phyloP scores from a whole-genome alignment of 1,140 invertebrate species.

The Cotesia glomerata region DNA sequence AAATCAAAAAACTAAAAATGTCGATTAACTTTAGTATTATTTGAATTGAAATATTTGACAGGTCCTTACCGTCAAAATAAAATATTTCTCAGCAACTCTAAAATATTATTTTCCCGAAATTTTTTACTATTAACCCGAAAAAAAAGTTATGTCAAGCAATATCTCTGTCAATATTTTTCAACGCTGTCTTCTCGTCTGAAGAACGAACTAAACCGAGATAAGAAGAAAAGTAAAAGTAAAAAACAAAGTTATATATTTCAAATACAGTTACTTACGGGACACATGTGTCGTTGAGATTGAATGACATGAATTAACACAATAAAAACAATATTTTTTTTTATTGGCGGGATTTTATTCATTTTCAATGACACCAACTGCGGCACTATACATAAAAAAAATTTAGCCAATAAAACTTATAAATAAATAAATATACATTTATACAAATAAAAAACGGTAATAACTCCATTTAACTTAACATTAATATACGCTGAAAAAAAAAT shows the following conservation, averaged over 20 bases:
- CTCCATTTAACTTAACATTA: no score
- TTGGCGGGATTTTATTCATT: conserved; percentile 1
- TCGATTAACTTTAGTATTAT: no score
- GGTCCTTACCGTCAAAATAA: no score
- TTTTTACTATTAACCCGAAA: no score
- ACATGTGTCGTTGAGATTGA: conserved; percentile 1
- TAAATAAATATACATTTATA: not conserved
- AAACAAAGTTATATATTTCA: conserved; percentile 21
- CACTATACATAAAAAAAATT: conserved; percentile 35
- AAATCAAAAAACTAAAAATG: no score
- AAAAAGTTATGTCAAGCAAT: no score
- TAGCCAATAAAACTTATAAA: conserved; percentile 2
- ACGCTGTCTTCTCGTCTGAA: no score
- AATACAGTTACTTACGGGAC: conserved; percentile 23
- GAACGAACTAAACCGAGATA: no score
- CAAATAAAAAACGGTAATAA: conserved; percentile 11
- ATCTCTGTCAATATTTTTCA: no score
- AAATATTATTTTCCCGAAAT: not conserved
- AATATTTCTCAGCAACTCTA: no score
- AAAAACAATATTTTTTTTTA: not conserved
- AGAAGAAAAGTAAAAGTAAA: not conserved
- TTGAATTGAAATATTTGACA: no score
- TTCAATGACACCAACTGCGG: conserved; percentile 27
- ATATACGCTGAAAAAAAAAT: not conserved
- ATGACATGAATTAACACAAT: not conserved